Base-by-base conservation (phyloP, 2,888 invertebrate species). In the Eucera pruinosa region DNA sequence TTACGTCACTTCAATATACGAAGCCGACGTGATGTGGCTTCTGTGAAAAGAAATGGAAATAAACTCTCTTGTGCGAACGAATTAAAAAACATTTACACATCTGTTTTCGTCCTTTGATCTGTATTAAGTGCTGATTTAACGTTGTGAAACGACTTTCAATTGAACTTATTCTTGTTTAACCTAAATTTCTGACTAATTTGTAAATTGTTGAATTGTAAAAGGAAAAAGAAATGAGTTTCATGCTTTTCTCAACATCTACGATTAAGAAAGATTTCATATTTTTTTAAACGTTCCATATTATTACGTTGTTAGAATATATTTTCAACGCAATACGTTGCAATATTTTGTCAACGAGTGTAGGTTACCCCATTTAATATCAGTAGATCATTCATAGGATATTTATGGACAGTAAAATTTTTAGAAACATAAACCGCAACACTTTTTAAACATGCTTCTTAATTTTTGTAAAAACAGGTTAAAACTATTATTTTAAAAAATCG, bases 11-110 rank as follows among this genome's bases (percentile, higher is more conserved):
- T 47, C 20, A 36, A 27, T 45, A 66, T 36, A 57, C 67, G n/a
- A n/a, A n/a, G n/a, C n/a, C n/a, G n/a, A 50, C 30, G 20, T n/a
- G 52, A n/a, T n/a, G n/a, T 18, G 52, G 39, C 39, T 61, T 54
- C 54, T 39, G 30, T 47, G 60, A 73, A 73, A 68, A 54, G 54
- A 68, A 55, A 68, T 61, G 27, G 45, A 61, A 68, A 73, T 73
- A 73, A 61, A 73, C 60, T 68, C 11, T 18, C 13, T 18, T 20
- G 25, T 25, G 27, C 30, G 3, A 47, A 0, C 2, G 50, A 58
- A n/a, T n/a, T n/a, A n/a, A n/a, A n/a, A n/a, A 55, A 47, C 30
- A 48, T 70, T 70, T 48, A 39, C 47, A 67, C 54, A 18, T 47
- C n/a, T 23, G 25, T 23, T 30, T 39, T 15, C 6, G 48, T 45